phyloP scores from a whole-genome alignment of 1,140 invertebrate species.

The Rhynchophorus ferrugineus region DNA sequence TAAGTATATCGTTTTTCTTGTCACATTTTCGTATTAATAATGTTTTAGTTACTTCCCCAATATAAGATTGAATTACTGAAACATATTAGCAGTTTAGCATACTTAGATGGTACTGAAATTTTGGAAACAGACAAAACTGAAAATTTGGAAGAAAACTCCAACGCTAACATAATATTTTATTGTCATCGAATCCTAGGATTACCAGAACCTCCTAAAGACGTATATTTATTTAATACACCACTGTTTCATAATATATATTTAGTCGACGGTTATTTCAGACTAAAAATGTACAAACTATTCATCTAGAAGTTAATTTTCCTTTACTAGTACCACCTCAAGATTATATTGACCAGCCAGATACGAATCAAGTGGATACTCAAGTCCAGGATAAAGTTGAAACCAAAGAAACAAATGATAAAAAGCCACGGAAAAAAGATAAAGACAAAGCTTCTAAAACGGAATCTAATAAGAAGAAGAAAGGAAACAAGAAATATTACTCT shows the following conservation, averaged over 20 bases:
- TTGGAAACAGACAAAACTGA: background rate
- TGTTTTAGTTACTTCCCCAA: too few relatives aligned
- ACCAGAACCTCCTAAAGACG: constrained; percentile 29
- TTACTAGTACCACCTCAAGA: constrained; percentile 22
- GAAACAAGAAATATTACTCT: constrained; percentile 20
- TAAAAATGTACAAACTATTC: constrained; percentile 25
- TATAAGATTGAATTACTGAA: background rate
- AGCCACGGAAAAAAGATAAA: constrained; percentile 7
- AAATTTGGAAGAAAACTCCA: background rate
- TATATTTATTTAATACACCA: constrained; percentile 4
- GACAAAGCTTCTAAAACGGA: background rate
- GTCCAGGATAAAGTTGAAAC: background rate
- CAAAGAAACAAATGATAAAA: background rate
- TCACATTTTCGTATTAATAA: too few relatives aligned
- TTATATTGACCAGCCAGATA: background rate
- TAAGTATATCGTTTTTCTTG: too few relatives aligned
- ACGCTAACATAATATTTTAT: constrained; percentile 4
- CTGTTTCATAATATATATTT: constrained; percentile 1
- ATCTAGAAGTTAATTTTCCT: constrained; percentile 29
- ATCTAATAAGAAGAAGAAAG: constrained; percentile 9
- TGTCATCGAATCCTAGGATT: constrained; percentile 20
- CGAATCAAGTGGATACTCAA: constrained; percentile 2
- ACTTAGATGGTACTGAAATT: background rate
- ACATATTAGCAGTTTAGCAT: background rate
- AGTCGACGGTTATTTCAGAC: constrained; percentile 17